Percentiles rank a stretch among this genome's conserved stretches.
Conservation (phyloP, 1,140 invertebrate genomes). For the Uloborus diversus region DNA sequence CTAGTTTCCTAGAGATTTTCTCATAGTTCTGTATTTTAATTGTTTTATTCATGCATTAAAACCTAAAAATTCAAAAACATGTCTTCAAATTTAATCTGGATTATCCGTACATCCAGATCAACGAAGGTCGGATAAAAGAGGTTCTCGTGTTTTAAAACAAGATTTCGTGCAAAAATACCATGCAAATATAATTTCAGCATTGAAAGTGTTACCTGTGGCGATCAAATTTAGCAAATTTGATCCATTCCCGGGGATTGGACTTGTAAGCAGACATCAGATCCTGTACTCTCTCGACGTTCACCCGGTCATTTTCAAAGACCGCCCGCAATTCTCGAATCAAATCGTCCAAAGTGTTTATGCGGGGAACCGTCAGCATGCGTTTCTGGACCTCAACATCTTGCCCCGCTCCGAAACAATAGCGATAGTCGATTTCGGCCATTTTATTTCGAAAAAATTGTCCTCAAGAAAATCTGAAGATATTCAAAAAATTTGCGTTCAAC, state of each 20-base stretch:
- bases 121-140: too few relatives aligned
- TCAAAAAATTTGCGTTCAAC: too few relatives aligned
- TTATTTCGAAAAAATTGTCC: not conserved
- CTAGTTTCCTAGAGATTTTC: too few relatives aligned
- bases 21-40: too few relatives aligned
- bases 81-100: too few relatives aligned
- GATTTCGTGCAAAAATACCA: too few relatives aligned
- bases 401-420: conserved; percentile 33
- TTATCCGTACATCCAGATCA: too few relatives aligned
- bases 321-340: conserved; percentile 77
- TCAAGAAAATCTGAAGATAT: not conserved
- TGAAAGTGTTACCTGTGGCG: conserved; percentile 88
- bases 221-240: conserved; percentile 94
- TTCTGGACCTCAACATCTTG: conserved; percentile 29
- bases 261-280: conserved; percentile 86
- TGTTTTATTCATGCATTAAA: too few relatives aligned
- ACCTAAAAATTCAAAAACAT: too few relatives aligned
- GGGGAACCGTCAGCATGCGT: conserved; percentile 36
- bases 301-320: conserved; percentile 79
- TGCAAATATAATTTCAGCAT: too few relatives aligned
- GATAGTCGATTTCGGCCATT: conserved; percentile 47
- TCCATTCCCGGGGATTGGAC: conserved; percentile 90
- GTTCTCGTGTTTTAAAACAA: too few relatives aligned
- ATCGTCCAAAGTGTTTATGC: conserved; percentile 72
- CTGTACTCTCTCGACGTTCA: conserved; percentile 89